Base-by-base conservation (phyloP, 92 coral and sea anemone species). In the Paragorgia papillata region DNA sequence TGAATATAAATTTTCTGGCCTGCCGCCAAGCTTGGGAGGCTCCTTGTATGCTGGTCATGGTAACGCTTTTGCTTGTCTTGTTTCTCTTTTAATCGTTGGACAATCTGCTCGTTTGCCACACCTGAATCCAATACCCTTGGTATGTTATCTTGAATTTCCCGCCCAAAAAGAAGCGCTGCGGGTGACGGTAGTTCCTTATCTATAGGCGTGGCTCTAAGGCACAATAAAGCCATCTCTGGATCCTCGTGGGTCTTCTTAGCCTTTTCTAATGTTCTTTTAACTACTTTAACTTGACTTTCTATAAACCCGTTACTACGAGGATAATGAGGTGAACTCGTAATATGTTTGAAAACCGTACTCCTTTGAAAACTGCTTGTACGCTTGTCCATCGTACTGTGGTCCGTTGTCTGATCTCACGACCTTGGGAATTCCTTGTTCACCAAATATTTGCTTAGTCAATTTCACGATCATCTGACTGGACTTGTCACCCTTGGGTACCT, bases 161-260 rank as follows among this genome's bases (percentile, higher is more conserved):
- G n/a, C n/a, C n/a, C n/a, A n/a, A n/a, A n/a, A n/a, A n/a, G n/a
- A n/a, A n/a, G n/a, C n/a, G n/a, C n/a, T n/a, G n/a, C n/a, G n/a
- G 65, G 26, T 6, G 22, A 58, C 18, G 33, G 65, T 20, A 58
- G 31, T 27, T 26, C 65, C 8, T 58, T 58, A 58, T 58, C 35
- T 7, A 58, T 26, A 26, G 65, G 65, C 31, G 65, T 60, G 48
- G 9, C 40, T 24, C 80, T n/a, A 1, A 84, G 66, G 37, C 84
- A 79, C 8, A 84, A 53, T 5, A 84, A 79, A 22, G 77, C 85
- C 13, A 80, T 63, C 55, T 85, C 37, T 31, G 81, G 79, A 41
- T 80, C 85, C 33, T 69, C 26, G 31, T 74, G 31, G 33, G 88
- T 15, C 62, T 49, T 53, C 55, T 73, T 34, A 18, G 84, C 88